Evolutionary conservation across 2,113 vertebrate species (phyloP).

Genomic region (Geococcyx californianus): DNA sequence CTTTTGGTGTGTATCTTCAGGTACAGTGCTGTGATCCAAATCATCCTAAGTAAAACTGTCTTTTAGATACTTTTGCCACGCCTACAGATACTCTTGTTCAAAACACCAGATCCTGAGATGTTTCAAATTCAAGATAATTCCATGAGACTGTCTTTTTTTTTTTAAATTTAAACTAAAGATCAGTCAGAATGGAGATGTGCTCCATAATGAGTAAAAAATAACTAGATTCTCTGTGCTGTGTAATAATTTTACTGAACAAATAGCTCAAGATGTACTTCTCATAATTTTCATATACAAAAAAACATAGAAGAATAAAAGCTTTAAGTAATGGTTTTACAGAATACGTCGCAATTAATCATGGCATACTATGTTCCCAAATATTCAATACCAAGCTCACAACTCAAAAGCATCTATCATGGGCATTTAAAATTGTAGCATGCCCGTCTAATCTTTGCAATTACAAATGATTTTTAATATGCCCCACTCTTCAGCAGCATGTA

Average conservation of each 20-base stretch:
- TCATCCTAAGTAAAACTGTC: not conserved
- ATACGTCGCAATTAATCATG: slow-evolving; percentile 5
- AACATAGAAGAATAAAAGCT: slow-evolving; percentile 65
- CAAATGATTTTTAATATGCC: not conserved
- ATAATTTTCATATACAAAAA: slow-evolving; percentile 59
- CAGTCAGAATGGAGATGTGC: not conserved
- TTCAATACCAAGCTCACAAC: not conserved
- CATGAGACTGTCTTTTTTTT: not conserved
- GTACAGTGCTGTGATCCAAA: not conserved
- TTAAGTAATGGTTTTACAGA: slow-evolving; percentile 60
- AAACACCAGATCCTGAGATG: not conserved
- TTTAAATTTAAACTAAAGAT: not conserved
- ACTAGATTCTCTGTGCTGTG: not conserved
- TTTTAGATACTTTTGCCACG: not conserved
- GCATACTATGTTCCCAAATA: slow-evolving; percentile 24
- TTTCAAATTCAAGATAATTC: not conserved
- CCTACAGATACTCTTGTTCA: not conserved
- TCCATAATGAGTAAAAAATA: not conserved
- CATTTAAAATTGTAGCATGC: not conserved
- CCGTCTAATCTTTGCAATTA: not conserved
- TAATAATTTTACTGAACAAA: slow-evolving; percentile 60
- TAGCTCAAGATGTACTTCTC: slow-evolving; percentile 10
- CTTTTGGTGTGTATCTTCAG: not conserved
- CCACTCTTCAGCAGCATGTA: not conserved
- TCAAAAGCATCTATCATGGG: not conserved